Conservation (phyloP, 2,888 invertebrate species). For the Cenopis cana region DNA sequence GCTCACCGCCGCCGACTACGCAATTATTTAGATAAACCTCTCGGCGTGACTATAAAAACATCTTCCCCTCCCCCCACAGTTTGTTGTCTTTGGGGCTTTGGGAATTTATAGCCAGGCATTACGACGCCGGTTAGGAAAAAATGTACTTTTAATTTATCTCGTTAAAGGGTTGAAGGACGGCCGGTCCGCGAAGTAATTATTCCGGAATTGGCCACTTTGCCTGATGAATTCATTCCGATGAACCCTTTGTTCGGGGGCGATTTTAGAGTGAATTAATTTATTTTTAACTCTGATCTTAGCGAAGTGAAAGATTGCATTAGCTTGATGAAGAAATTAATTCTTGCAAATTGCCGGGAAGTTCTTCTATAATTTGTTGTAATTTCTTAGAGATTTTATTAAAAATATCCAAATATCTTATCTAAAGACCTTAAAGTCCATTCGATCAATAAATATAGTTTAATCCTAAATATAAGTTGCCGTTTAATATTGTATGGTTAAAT, state of each 20-base stretch:
- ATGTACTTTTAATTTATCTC: slow-evolving; percentile 86
- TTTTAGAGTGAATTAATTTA: slow-evolving; percentile 79
- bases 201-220: slow-evolving; percentile 84
- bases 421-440: too few relatives aligned
- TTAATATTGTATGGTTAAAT: too few relatives aligned
- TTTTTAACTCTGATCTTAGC: slow-evolving; percentile 71
- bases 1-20: slow-evolving; percentile 83
- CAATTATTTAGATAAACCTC: slow-evolving; percentile 86
- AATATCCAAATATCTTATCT: too few relatives aligned
- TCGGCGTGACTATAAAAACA: slow-evolving; percentile 84
- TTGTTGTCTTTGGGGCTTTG: slow-evolving; percentile 85
- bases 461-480: too few relatives aligned
- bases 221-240: slow-evolving; percentile 81
- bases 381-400: neutral
- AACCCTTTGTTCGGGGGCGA: slow-evolving; percentile 73
- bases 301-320: slow-evolving; percentile 79
- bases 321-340: slow-evolving; percentile 62
- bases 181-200: slow-evolving; percentile 83
- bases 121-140: slow-evolving; percentile 82
- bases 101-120: slow-evolving; percentile 81
- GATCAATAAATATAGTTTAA: too few relatives aligned
- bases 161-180: slow-evolving; percentile 85
- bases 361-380: slow-evolving; percentile 19
- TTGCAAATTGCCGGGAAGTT: slow-evolving; percentile 17
- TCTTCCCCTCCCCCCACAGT: slow-evolving; percentile 78